Percentiles rank a stretch among this genome's conserved stretches.
Evolutionary conservation across 1,140 invertebrate species (phyloP).

Genomic region (Maconellicoccus hirsutus): DNA sequence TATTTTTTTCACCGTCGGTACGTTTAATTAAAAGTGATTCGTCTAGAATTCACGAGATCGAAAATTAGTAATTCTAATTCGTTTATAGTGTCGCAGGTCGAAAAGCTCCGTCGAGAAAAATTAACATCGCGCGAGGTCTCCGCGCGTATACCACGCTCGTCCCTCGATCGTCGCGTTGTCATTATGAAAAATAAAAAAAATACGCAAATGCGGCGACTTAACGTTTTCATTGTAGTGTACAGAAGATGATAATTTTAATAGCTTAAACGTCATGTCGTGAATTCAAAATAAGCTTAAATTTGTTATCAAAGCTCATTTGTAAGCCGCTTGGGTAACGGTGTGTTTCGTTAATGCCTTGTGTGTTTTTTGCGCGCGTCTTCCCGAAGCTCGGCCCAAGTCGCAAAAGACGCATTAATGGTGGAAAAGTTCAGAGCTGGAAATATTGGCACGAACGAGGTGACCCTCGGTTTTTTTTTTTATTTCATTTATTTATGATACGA

Average conservation of each 20-base stretch:
- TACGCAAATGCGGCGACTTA: not conserved
- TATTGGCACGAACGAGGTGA: not conserved
- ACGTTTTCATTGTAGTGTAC: not conserved
- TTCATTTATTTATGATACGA: not conserved
- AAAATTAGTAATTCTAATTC: too few species aligned
- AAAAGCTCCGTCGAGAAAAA: too few species aligned
- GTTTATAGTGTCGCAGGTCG: too few species aligned
- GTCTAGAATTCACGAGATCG: too few species aligned
- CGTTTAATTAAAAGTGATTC: too few species aligned
- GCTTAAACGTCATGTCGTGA: slow-evolving; percentile 4
- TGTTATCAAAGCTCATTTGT: slow-evolving; percentile 19
- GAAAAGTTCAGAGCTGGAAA: not conserved
- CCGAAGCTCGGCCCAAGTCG: too few species aligned
- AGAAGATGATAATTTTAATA: slow-evolving; percentile 16
- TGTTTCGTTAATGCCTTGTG: slow-evolving; percentile 7
- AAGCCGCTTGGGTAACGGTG: slow-evolving; percentile 11
- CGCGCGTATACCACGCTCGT: too few species aligned
- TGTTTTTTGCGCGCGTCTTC: not conserved
- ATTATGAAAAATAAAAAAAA: not conserved
- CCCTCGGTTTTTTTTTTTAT: not conserved
- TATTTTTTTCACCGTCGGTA: too few species aligned
- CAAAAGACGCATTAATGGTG: not conserved
- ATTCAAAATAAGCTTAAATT: slow-evolving; percentile 15
- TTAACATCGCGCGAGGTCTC: too few species aligned
- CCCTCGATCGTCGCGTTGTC: not conserved